Percentiles rank a stretch among this genome's conserved stretches.
Evolutionary conservation across 2,113 vertebrate species (phyloP).

Genomic region (Cygnus atratus): DNA sequence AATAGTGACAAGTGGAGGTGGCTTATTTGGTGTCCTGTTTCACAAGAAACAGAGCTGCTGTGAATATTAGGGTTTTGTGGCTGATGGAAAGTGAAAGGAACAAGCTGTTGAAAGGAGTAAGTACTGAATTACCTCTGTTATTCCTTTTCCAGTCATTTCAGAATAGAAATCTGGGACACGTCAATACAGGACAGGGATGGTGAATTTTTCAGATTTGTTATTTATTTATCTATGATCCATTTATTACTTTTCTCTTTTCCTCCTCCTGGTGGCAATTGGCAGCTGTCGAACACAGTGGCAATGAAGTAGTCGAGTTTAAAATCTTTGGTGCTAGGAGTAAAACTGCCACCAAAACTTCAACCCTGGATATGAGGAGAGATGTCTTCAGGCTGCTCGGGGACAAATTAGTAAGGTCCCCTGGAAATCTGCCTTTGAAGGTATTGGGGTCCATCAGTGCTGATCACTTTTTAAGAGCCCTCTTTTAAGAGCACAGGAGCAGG

Average conservation of each 20-base stretch:
- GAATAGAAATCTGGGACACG: background rate
- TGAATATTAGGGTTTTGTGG: background rate
- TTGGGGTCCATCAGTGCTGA: no score
- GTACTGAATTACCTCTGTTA: background rate
- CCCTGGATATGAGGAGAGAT: no score
- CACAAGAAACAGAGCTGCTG: background rate
- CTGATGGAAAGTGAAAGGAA: background rate
- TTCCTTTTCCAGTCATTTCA: background rate
- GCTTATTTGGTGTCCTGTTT: background rate
- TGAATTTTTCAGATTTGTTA: background rate
- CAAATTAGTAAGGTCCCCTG: no score
- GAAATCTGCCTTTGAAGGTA: no score
- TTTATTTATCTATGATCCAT: background rate
- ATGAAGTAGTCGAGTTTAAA: no score
- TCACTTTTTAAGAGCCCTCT: no score
- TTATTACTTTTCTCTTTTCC: background rate
- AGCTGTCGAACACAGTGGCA: no score
- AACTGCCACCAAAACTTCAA: no score
- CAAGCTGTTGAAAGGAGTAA: background rate
- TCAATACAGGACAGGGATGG: background rate
- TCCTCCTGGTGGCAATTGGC: no score
- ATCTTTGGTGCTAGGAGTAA: no score
- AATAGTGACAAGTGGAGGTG: background rate
- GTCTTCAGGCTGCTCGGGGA: no score
- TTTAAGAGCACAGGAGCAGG: no score